phyloP scores from a whole-genome alignment of 2,113 vertebrate species.

The Paralichthys olivaceus region DNA sequence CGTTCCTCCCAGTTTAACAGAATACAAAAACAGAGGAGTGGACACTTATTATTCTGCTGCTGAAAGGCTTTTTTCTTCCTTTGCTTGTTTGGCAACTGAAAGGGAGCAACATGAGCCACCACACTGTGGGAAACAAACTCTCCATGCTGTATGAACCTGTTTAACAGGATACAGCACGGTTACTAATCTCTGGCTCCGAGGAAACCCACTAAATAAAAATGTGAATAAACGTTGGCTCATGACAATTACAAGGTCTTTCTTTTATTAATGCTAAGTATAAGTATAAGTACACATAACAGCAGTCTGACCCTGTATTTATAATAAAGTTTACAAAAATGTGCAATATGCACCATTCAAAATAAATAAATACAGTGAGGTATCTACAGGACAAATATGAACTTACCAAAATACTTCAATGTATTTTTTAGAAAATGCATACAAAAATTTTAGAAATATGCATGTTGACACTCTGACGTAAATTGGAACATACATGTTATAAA shows the following conservation, averaged over 20 bases:
- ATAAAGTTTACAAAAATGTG: neutral
- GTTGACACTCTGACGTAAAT: neutral
- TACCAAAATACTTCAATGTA: neutral
- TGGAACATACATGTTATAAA: neutral
- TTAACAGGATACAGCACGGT: constrained; percentile 18
- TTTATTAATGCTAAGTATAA: neutral
- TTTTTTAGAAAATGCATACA: constrained; percentile 20
- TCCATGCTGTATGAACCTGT: constrained; percentile 41
- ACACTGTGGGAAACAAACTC: constrained; percentile 14
- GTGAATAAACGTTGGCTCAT: neutral
- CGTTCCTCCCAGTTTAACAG: constrained; percentile 11
- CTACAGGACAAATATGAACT: neutral
- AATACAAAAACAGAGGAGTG: constrained; percentile 31
- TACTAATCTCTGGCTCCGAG: neutral
- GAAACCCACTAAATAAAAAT: constrained; percentile 2
- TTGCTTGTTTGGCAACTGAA: constrained; percentile 26
- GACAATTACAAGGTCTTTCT: neutral
- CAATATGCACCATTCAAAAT: neutral
- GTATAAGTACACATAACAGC: neutral
- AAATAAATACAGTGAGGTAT: neutral
- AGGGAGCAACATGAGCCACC: constrained; percentile 45
- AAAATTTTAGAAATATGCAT: neutral
- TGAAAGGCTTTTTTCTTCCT: constrained; percentile 35
- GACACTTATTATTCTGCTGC: constrained; percentile 26
- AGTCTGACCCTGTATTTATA: neutral